These are phyloP conservation scores for Rhynchophorus ferrugineus DNA, from an alignment of 1,140 invertebrate genomes.

Conservation along the genomic window DNA sequence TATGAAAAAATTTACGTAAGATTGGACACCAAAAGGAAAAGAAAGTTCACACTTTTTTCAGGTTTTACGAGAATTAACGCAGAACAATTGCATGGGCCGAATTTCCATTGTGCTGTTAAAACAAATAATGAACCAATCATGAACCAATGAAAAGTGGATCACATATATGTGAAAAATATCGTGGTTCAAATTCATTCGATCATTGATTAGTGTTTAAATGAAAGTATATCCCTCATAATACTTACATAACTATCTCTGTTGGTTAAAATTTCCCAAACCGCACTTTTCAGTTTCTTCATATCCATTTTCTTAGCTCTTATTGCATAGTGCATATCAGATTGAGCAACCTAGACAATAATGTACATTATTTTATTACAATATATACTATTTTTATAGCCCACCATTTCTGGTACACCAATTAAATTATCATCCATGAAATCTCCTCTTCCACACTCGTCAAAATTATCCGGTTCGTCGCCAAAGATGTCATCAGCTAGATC, in stretches of 20 bases:
- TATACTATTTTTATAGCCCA: constrained; percentile 22
- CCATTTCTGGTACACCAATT: constrained; percentile 45
- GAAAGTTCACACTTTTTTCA: too few relatives aligned
- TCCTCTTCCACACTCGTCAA: constrained; percentile 26
- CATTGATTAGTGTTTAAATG: too few relatives aligned
- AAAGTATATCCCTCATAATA: too few relatives aligned
- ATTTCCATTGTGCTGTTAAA: too few relatives aligned
- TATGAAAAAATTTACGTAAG: too few relatives aligned
- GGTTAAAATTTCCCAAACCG: constrained; percentile 56
- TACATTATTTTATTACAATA: neutral
- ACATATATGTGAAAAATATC: too few relatives aligned
- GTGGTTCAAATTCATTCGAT: too few relatives aligned
- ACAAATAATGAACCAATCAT: too few relatives aligned
- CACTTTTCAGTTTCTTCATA: constrained; percentile 66
- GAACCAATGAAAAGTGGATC: too few relatives aligned
- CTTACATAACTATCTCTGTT: constrained; percentile 11
- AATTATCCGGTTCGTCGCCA: neutral
- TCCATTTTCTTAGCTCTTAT: constrained; percentile 72
- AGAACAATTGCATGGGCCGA: too few relatives aligned
- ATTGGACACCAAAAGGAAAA: too few relatives aligned
- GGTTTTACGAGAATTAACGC: too few relatives aligned
- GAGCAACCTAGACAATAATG: constrained; percentile 46
- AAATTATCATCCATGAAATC: constrained; percentile 39
- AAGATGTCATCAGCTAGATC: constrained; percentile 1
- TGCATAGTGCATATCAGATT: constrained; percentile 65